Conservation (phyloP, 2,113 vertebrate genomes). For the Periophthalmus modestus region DNA sequence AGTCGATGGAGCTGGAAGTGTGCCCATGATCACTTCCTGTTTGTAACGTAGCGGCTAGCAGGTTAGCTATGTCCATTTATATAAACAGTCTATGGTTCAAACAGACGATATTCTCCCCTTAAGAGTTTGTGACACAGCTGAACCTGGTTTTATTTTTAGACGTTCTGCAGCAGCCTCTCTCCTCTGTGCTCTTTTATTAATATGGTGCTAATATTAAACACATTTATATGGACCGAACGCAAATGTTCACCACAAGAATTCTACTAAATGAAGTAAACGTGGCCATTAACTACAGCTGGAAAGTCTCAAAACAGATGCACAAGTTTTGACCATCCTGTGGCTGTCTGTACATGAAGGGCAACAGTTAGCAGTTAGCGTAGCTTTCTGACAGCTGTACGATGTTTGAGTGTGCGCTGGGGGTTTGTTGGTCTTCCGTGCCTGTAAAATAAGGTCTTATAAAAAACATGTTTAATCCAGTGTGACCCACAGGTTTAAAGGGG, state of each 20-base stretch:
- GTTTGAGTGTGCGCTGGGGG: conserved; percentile 31
- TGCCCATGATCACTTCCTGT: too few relatives aligned
- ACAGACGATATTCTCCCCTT: background rate
- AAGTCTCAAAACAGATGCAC: conserved; percentile 7
- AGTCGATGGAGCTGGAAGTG: too few relatives aligned
- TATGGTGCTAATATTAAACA: conserved; percentile 22
- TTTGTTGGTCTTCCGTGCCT: conserved; percentile 63
- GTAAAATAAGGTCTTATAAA: conserved; percentile 39
- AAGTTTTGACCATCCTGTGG: conserved; percentile 7
- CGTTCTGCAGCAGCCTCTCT: conserved; percentile 19
- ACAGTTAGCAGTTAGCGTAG: background rate
- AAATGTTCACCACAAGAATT: conserved; percentile 1
- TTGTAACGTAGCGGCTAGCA: too few relatives aligned
- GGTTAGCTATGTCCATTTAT: too few relatives aligned
- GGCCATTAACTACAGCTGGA: background rate
- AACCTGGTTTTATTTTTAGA: background rate
- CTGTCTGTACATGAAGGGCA: background rate
- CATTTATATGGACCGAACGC: background rate
- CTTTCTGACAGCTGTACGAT: conserved; percentile 16
- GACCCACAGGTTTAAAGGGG: conserved; percentile 41
- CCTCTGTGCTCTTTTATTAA: conserved; percentile 26
- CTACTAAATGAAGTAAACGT: conserved; percentile 18
- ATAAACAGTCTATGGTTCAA: background rate
- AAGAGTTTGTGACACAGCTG: background rate
- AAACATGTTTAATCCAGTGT: conserved; percentile 57